Evolutionary conservation across 2,888 invertebrate genomes (phyloP).

Genomic region (Pachycephus smyrnensis): DNA sequence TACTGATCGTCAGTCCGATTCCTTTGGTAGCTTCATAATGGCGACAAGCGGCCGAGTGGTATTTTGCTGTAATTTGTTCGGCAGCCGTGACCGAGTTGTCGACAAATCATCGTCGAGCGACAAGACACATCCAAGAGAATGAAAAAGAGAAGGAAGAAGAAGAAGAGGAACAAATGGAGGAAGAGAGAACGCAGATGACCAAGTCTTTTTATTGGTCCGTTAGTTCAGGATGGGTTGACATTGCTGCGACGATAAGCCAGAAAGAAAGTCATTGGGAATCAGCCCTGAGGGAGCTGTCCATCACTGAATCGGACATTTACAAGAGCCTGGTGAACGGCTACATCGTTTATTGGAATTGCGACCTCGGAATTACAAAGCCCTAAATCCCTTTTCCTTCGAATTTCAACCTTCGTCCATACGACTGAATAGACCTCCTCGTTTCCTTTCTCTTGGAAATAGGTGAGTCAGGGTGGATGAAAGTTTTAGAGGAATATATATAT

Average conservation of each 20-base stretch:
- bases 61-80: neutral
- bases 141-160: conserved; percentile 4
- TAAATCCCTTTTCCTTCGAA: conserved; percentile 2
- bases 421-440: neutral
- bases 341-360: neutral
- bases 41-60: neutral
- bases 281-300: conserved; percentile 6
- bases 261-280: neutral
- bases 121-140: neutral
- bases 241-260: neutral
- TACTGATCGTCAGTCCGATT: neutral
- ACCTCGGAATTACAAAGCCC: neutral
- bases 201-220: neutral
- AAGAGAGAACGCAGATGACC: neutral
- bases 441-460: neutral
- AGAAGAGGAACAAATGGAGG: neutral
- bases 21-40: neutral
- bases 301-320: neutral
- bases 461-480: neutral
- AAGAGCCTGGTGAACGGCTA: neutral
- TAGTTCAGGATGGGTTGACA: neutral
- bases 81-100: conserved; percentile 6
- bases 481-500: neutral
- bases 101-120: conserved; percentile 2
- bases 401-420: neutral